These are phyloP conservation scores for Macrocentrus cingulum DNA, from an alignment of 1,140 invertebrate species.

Conservation along the genomic window DNA sequence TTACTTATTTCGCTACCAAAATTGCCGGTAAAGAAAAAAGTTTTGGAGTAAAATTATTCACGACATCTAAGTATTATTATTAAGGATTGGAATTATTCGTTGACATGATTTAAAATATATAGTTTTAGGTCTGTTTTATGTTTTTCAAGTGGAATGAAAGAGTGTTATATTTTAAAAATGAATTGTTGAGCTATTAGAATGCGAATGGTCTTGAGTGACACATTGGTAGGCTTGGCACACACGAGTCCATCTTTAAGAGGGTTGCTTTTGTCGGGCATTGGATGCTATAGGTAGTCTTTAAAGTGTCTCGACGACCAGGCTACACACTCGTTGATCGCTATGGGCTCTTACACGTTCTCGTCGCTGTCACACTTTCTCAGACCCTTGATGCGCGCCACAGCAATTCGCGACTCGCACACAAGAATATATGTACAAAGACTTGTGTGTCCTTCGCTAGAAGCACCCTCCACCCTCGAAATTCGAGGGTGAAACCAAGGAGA, in stretches of 20 bases:
- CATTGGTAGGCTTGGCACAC: conserved; percentile 52
- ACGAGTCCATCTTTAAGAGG: conserved; percentile 55
- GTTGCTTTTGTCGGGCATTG: conserved; percentile 54
- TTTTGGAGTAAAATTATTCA: background rate
- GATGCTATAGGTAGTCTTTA: conserved; percentile 48
- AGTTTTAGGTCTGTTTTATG: no score
- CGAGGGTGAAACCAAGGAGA: conserved; percentile 59
- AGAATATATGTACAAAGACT: background rate
- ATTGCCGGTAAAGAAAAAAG: background rate
- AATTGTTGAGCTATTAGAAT: background rate
- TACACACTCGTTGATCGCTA: background rate
- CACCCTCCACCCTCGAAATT: conserved; percentile 34
- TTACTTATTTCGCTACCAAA: conserved; percentile 1
- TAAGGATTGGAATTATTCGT: no score
- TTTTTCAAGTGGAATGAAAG: no score
- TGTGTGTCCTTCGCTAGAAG: conserved; percentile 24
- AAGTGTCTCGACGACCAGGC: conserved; percentile 38
- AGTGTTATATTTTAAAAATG: no score
- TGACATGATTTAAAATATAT: no score
- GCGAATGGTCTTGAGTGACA: conserved; percentile 9
- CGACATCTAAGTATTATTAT: no score
- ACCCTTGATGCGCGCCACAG: background rate
- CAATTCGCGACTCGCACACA: background rate
- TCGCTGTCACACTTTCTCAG: conserved; percentile 13
- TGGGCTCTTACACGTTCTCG: conserved; percentile 10